Base-by-base conservation (phyloP, 2,888 invertebrate genomes). In the Lingula anatina region DNA sequence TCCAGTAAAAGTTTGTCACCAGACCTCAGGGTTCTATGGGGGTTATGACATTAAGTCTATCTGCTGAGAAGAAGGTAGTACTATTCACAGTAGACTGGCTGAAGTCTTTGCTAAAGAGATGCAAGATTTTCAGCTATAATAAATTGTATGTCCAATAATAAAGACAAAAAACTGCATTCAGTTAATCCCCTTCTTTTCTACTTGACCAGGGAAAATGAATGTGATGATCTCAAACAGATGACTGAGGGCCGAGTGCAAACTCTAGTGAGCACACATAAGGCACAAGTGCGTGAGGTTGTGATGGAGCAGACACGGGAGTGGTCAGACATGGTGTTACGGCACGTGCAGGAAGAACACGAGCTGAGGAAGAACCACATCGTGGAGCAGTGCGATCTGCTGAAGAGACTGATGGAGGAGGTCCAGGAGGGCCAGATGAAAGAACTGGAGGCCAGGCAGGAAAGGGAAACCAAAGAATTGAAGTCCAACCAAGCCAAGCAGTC, bases 381-480 rank as follows among this genome's bases (percentile, higher is more conserved):
- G 49, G 89, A 92, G 71, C 91, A 94, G 68, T 94, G 94, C 68
- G 86, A 85, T 51, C 87, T 92, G 59, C 92, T 95, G 74, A 89
- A 87, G 75, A 93, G 94, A 60, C 91, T 94, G 76, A 80, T 97
- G 59, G 90, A 90, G 73, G 86, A 89, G 47, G 86, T 87, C 38
- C 97, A 99, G 71, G 89, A 59, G 20, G 60, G 60, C 21, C 74
- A 77, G 52, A 83, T 92, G 77, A 93, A 94, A 73, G 90, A 93
- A 74, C 80, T 95, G 2, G 90, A 91, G 68, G 86, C 84, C 5
- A 88, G 90, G 68, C 93, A 94, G 72, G 93, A 94, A 65, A 83
- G 86, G 86, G 97, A 97, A 71, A 84, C 90, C 70, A 99, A 97
- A 76, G 96, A 97, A 57, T 85, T 99, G 84, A 95, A 94, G 73